Evolutionary conservation across 2,797 vertebrate genomes (phyloP).

Genomic region (Coluber constrictor): DNA sequence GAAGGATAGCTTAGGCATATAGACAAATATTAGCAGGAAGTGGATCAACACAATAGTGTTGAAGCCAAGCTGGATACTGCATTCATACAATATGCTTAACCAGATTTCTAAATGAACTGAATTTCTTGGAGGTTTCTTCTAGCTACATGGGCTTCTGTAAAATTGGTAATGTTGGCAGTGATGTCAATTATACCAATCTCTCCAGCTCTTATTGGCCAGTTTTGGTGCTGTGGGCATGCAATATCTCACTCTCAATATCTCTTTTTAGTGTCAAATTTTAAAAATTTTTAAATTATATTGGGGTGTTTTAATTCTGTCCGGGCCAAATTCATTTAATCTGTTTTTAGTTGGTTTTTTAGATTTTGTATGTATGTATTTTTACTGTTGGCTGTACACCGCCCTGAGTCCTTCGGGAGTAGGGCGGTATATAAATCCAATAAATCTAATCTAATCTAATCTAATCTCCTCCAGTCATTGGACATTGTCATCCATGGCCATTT

Average conservation of each 20-base stretch:
- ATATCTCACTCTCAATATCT: too few species aligned
- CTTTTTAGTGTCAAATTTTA: too few species aligned
- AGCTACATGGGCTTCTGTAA: neutral
- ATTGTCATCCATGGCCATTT: neutral
- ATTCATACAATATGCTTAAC: neutral
- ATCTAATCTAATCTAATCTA: too few species aligned
- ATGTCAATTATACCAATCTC: neutral
- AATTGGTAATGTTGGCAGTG: neutral
- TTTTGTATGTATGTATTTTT: too few species aligned
- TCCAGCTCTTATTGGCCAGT: neutral
- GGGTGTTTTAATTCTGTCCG: too few species aligned
- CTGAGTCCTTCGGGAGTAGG: too few species aligned
- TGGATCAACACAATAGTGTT: neutral
- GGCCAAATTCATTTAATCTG: too few species aligned
- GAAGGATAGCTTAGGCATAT: neutral
- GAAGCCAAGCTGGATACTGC: neutral
- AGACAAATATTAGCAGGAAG: neutral
- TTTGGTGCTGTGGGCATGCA: neutral
- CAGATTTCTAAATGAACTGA: neutral
- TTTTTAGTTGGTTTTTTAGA: too few species aligned
- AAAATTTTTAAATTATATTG: too few species aligned
- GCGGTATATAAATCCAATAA: too few species aligned
- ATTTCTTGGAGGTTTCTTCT: neutral
- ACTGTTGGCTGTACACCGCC: too few species aligned
- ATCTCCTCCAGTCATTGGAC: neutral